phyloP scores from a whole-genome alignment of 37 sponge, comb jelly and placozoan genomes.

The Tethya wilhelma region DNA sequence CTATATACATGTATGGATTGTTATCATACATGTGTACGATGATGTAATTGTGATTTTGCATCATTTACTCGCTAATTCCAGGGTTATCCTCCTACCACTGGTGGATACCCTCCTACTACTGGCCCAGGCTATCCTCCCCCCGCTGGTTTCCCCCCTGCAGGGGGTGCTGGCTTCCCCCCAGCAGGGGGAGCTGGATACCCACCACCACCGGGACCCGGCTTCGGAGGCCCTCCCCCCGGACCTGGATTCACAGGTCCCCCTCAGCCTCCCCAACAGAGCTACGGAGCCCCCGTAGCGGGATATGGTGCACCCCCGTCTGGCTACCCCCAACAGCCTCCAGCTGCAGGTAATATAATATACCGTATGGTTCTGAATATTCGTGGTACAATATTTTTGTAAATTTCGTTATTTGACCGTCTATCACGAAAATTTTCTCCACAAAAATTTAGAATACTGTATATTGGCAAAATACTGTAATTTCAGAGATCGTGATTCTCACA shows the following conservation, averaged over 20 bases:
- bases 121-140: slow-evolving; percentile 56
- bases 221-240: slow-evolving; percentile 8
- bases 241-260: slow-evolving; percentile 38
- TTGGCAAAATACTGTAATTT: too few species aligned
- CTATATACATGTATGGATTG: too few species aligned
- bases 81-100: slow-evolving; percentile 30
- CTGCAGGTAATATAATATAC: not conserved
- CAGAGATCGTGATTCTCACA: too few species aligned
- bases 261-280: slow-evolving; percentile 32
- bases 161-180: slow-evolving; percentile 18
- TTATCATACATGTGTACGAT: not conserved
- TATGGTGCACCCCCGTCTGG: slow-evolving; percentile 28
- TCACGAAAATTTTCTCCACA: too few species aligned
- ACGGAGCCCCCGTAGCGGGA: slow-evolving; percentile 5
- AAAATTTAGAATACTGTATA: too few species aligned
- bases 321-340: slow-evolving; percentile 16
- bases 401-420: not conserved
- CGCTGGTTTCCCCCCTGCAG: slow-evolving; percentile 21
- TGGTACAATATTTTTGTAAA: too few species aligned
- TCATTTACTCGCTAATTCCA: not conserved
- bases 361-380: not conserved
- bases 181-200: slow-evolving; percentile 32
- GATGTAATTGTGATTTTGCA: not conserved
- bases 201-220: slow-evolving; percentile 2
- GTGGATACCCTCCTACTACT: slow-evolving; percentile 41